Base-by-base conservation (phyloP, 1,140 invertebrate genomes). In the Lepeophtheirus salmonis region DNA sequence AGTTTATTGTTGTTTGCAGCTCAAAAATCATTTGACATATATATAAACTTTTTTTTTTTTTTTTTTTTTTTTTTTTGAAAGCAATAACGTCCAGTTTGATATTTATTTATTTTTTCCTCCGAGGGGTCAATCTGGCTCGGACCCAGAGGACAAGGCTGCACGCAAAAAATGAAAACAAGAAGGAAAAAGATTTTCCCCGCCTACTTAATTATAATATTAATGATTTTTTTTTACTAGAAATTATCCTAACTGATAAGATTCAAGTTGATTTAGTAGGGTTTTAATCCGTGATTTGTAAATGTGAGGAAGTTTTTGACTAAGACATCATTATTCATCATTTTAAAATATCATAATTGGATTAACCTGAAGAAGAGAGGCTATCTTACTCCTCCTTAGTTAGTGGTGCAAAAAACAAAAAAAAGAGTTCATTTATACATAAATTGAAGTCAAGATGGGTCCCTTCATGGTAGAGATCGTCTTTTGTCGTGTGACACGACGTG, bases 381-480 rank as follows among this genome's bases (percentile, higher is more conserved):
- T 41, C n/a, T n/a, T 41, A 6, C 30, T 10, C 30, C 30, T n/a
- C n/a, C n/a, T n/a, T n/a, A 41, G 6, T 41, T n/a, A 6, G n/a
- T 41, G 30, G 30, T n/a, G n/a, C 30, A 6, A 41, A 41, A n/a
- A 41, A 41, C 30, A 6, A 41, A 41, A n/a, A 41, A 41, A 41
- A 41, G n/a, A 41, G 30, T 10, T n/a, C 30, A 10, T n/a, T 6
- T 10, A 41, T 10, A 41, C 30, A 10, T 10, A 10, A 41, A 52
- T 10, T 6, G 16, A 52, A 2, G n/a, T 16, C 59, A 56, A 24
- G 2, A 61, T 54, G 50, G 59, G 59, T 4, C 50, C 59, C 50
- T 61, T 61, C 25, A 61, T 61, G 59, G 59, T 61, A 25, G 59
- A 61, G 24, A 61, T 61, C 16, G 59, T 61, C 14, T 61, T 61